phyloP scores from a whole-genome alignment of 2,888 invertebrate species.

The Odontothrips loti region DNA sequence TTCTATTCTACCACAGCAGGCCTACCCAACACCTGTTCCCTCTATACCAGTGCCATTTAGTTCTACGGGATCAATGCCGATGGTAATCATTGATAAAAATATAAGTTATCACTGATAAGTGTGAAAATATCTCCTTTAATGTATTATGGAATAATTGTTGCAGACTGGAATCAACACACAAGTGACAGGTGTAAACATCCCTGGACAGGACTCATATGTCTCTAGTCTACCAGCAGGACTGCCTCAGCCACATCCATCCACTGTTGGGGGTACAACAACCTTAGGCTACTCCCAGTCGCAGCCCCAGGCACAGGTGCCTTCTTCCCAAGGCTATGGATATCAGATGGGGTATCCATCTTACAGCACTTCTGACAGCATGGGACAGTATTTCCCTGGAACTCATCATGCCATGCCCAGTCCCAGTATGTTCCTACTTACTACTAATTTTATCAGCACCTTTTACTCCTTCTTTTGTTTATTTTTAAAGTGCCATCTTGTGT shows the following conservation, averaged over 20 bases:
- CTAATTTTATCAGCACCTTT: background rate
- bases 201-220: background rate
- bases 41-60: slow-evolving; percentile 14
- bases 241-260: slow-evolving; percentile 32
- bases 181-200: background rate
- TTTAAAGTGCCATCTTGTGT: background rate
- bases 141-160: background rate
- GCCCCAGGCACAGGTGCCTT: background rate
- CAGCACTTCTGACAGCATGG: background rate
- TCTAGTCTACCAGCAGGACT: background rate
- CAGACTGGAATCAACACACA: background rate
- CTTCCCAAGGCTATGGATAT: background rate
- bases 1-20: background rate
- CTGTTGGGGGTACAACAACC: slow-evolving; percentile 34
- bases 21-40: background rate
- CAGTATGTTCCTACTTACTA: background rate
- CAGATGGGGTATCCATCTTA: background rate
- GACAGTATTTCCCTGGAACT: background rate
- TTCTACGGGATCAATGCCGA: background rate
- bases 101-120: background rate
- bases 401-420: slow-evolving; percentile 1
- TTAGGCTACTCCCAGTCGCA: slow-evolving; percentile 18
- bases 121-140: background rate
- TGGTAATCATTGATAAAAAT: background rate
- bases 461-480: no score